phyloP scores from a whole-genome alignment of 2,797 vertebrate genomes.

The Neostethus bicornis region DNA sequence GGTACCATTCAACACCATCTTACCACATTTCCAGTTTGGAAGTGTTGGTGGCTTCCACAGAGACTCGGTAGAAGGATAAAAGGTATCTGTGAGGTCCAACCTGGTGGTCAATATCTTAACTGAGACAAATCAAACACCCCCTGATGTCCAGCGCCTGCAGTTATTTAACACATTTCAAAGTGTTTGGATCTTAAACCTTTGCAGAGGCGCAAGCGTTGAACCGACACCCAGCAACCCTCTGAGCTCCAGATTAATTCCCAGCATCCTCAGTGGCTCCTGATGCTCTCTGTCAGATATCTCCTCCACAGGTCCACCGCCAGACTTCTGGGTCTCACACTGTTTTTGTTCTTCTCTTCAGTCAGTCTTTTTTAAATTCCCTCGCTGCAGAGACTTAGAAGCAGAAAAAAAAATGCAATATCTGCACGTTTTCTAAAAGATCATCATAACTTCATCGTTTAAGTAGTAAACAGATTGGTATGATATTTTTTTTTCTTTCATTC shows the following conservation, averaged over 20 bases:
- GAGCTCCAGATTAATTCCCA: constrained; percentile 26
- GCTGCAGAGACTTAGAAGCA: not conserved
- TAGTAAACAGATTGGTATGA: not conserved
- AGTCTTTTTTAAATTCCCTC: constrained; percentile 15
- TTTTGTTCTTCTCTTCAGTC: constrained; percentile 26
- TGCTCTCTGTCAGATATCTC: constrained; percentile 10
- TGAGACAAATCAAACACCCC: constrained; percentile 50
- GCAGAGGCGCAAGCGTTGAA: constrained; percentile 28
- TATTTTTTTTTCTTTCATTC: too few relatives aligned
- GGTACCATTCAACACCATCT: not conserved
- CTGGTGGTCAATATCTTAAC: constrained; percentile 49
- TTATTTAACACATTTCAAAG: constrained; percentile 47
- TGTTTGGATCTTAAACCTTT: constrained; percentile 35
- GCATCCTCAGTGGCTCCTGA: constrained; percentile 9
- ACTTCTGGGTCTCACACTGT: constrained; percentile 14
- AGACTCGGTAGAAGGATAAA: constrained; percentile 31
- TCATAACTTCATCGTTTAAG: not conserved
- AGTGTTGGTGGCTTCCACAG: not conserved
- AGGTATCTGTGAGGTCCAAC: constrained; percentile 25
- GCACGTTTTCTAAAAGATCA: not conserved
- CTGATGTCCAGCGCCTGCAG: constrained; percentile 46
- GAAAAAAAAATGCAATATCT: not conserved
- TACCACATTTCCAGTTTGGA: not conserved
- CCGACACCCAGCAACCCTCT: constrained; percentile 41
- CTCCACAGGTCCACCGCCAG: constrained; percentile 19